A percentile compares a stretch with the other conserved stretches of the same genome.
These are phyloP conservation scores for Martes martes DNA, from an alignment of 2,113 vertebrate species.

Conservation along the genomic window DNA sequence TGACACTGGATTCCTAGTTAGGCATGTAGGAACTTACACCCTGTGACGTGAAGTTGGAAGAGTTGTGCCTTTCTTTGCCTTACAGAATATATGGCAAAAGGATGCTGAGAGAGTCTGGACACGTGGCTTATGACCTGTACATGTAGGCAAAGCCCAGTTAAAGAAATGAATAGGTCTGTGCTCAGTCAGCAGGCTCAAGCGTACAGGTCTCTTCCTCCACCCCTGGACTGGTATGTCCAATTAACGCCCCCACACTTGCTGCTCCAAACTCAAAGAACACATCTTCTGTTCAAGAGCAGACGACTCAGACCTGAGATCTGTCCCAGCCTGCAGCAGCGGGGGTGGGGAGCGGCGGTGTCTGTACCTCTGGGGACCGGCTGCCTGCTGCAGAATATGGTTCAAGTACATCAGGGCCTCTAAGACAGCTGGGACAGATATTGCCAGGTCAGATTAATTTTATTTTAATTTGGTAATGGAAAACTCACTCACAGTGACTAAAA, in stretches of 20 bases:
- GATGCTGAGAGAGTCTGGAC: background rate
- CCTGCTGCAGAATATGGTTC: background rate
- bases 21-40: background rate
- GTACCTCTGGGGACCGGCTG: background rate
- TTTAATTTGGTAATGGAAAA: slow-evolving; percentile 25
- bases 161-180: background rate
- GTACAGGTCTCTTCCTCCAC: background rate
- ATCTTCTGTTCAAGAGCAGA: slow-evolving; percentile 71
- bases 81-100: background rate
- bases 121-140: background rate
- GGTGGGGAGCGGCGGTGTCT: background rate
- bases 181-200: background rate
- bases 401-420: accelerated
- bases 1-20: background rate
- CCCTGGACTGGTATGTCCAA: slow-evolving; percentile 64
- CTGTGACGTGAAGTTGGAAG: background rate
- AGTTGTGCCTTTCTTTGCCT: background rate
- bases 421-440: accelerated
- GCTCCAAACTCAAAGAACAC: slow-evolving; percentile 53
- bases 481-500: background rate
- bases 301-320: slow-evolving; percentile 77
- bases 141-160: background rate
- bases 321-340: background rate
- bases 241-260: slow-evolving; percentile 53
- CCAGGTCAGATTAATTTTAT: background rate